A percentile compares a stretch with the other conserved stretches of the same genome.
Conservation (phyloP, 2,888 invertebrate species). For the Bembecia ichneumoniformis region DNA sequence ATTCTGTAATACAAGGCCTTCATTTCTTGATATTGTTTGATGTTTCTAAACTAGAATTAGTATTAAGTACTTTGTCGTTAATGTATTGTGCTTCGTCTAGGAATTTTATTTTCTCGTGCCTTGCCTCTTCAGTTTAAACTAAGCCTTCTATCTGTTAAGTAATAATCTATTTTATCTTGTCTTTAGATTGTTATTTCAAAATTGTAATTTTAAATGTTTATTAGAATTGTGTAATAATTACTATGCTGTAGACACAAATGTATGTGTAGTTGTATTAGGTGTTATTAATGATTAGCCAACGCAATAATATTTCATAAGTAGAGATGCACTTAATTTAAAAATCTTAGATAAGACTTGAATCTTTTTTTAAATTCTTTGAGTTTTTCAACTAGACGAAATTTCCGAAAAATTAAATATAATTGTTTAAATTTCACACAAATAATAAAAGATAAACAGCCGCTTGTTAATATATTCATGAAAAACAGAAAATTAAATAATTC, state of each 20-base stretch:
- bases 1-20: no score
- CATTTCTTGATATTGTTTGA: no score
- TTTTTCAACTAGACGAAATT: no score
- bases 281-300: conserved; percentile 43
- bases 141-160: neutral
- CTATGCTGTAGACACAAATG: conserved; percentile 3
- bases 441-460: neutral
- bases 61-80: neutral
- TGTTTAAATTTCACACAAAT: neutral
- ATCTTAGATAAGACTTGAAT: conserved; percentile 21
- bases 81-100: neutral
- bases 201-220: neutral
- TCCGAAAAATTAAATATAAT: no score
- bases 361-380: conserved; percentile 15
- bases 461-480: no score
- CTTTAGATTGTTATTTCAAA: neutral
- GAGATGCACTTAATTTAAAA: conserved; percentile 57
- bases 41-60: neutral
- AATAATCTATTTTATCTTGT: neutral
- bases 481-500: neutral
- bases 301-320: conserved; percentile 69
- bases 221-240: neutral
- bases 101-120: neutral
- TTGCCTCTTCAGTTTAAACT: neutral
- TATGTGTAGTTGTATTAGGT: conserved; percentile 42